Evolutionary conservation across 1,140 invertebrate genomes (phyloP).

Genomic region (Idris sp.): DNA sequence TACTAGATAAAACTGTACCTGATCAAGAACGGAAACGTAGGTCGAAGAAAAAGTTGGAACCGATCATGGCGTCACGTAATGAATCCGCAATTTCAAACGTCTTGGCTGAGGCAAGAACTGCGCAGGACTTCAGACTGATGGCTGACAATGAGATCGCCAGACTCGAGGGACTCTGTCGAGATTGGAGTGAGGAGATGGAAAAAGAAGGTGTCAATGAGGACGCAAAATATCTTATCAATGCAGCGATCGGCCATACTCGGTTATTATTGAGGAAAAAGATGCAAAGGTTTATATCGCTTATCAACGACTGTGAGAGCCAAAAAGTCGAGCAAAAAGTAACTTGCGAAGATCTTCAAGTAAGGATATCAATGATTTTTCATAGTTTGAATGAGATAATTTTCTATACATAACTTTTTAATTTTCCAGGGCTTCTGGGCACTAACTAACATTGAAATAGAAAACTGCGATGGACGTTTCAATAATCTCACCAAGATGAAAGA

Average conservation of each 20-base stretch:
- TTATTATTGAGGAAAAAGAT: constrained; percentile 84
- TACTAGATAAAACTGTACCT: too few relatives aligned
- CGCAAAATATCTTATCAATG: constrained; percentile 81
- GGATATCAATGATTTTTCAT: too few relatives aligned
- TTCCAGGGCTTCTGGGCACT: constrained; percentile 87
- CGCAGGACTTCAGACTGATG: constrained; percentile 79
- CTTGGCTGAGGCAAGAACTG: constrained; percentile 76
- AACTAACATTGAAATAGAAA: constrained; percentile 82
- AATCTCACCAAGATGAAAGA: constrained; percentile 76
- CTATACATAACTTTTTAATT: too few relatives aligned
- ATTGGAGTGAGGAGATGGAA: constrained; percentile 73
- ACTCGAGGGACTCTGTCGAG: constrained; percentile 73
- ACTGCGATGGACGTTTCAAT: constrained; percentile 80
- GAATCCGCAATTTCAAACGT: too few relatives aligned
- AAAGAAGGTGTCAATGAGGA: constrained; percentile 72
- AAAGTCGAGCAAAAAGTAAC: constrained; percentile 81
- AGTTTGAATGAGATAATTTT: too few relatives aligned
- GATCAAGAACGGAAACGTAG: too few relatives aligned
- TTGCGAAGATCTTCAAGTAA: constrained; percentile 80
- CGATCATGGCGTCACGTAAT: too few relatives aligned
- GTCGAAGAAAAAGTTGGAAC: too few relatives aligned
- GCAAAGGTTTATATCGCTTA: constrained; percentile 82
- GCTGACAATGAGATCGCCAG: constrained; percentile 77
- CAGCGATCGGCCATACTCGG: constrained; percentile 83
- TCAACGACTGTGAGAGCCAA: constrained; percentile 81